Percentiles rank a stretch among this genome's conserved stretches.
Evolutionary conservation across 2,888 invertebrate species (phyloP).

Genomic region (Synanthedon vespiformis): DNA sequence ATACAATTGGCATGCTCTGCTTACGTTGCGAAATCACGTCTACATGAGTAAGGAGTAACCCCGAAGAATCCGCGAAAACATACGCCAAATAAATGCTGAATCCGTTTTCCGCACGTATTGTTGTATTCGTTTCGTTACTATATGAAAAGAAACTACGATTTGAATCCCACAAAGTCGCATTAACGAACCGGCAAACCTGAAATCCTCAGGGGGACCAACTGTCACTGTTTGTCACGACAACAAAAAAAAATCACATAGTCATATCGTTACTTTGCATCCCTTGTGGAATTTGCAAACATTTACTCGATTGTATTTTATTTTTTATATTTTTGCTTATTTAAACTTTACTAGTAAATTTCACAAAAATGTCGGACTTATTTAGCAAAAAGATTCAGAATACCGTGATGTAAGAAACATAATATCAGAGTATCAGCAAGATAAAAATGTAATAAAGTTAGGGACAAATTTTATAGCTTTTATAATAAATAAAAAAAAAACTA

Average conservation of each 20-base stretch:
- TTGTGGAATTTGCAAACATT: conserved; percentile 9
- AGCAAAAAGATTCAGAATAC: too few relatives aligned
- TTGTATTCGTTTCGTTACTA: conserved; percentile 63
- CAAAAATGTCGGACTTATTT: too few relatives aligned
- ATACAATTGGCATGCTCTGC: conserved; percentile 59
- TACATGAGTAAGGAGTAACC: conserved; percentile 32
- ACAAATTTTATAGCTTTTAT: too few relatives aligned
- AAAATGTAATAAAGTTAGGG: too few relatives aligned
- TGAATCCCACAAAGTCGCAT: conserved; percentile 53
- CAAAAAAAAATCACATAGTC: conserved; percentile 12
- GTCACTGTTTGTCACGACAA: conserved; percentile 35
- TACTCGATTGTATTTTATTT: too few relatives aligned
- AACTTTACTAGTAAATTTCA: too few relatives aligned
- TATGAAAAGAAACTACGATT: conserved; percentile 55
- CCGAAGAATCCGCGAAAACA: conserved; percentile 44
- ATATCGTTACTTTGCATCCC: conserved; percentile 20
- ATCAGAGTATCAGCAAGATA: too few relatives aligned
- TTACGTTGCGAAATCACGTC: conserved; percentile 56
- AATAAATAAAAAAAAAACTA: too few relatives aligned
- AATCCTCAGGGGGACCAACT: conserved; percentile 35
- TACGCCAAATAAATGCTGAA: conserved; percentile 38
- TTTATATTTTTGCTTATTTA: too few relatives aligned
- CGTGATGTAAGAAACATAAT: too few relatives aligned
- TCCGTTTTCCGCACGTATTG: conserved; percentile 61
- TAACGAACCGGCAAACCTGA: conserved; percentile 60